phyloP scores from a whole-genome alignment of 2,888 invertebrate genomes.

The Hirtodrosophila alboralis region DNA sequence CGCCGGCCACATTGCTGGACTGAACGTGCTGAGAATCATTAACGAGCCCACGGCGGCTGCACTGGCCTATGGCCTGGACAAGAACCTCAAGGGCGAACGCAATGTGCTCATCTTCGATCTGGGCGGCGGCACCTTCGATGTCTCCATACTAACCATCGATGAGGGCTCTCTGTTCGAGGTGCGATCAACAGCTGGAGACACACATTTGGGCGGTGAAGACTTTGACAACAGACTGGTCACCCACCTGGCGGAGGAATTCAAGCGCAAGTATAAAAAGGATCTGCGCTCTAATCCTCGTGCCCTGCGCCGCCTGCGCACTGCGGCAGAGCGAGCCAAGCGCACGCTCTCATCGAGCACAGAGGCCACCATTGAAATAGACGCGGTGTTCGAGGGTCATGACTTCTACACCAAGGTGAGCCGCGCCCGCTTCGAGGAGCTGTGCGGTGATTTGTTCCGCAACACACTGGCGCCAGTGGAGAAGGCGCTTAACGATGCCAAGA shows the following conservation, averaged over 20 bases:
- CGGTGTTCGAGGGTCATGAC: conserved; percentile 89
- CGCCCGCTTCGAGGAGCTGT: conserved; percentile 91
- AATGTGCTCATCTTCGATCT: conserved; percentile 88
- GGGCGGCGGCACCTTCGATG: conserved; percentile 86
- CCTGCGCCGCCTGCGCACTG: conserved; percentile 88
- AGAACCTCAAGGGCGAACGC: conserved; percentile 91
- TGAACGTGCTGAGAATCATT: conserved; percentile 95
- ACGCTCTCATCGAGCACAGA: conserved; percentile 92
- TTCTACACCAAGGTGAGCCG: conserved; percentile 89
- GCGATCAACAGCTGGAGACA: conserved; percentile 98
- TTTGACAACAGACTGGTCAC: conserved; percentile 95
- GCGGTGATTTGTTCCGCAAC: conserved; percentile 88
- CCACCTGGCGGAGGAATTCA: conserved; percentile 93
- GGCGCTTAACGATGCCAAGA: conserved; percentile 90
- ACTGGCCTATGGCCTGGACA: conserved; percentile 95
- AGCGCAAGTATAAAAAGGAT: conserved; percentile 90
- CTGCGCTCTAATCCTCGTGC: conserved; percentile 87
- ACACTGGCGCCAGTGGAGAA: conserved; percentile 92
- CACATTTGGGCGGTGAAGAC: conserved; percentile 95
- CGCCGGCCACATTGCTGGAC: conserved; percentile 94
- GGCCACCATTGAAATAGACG: conserved; percentile 90
- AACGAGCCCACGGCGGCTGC: conserved; percentile 97
- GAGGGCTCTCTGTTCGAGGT: conserved; percentile 95
- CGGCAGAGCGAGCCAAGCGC: conserved; percentile 91
- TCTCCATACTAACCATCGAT: conserved; percentile 95